A percentile compares a stretch with the other conserved stretches of the same genome.
phyloP scores from a whole-genome alignment of 1,140 invertebrate species.

The Trigoniulus corallinus region DNA sequence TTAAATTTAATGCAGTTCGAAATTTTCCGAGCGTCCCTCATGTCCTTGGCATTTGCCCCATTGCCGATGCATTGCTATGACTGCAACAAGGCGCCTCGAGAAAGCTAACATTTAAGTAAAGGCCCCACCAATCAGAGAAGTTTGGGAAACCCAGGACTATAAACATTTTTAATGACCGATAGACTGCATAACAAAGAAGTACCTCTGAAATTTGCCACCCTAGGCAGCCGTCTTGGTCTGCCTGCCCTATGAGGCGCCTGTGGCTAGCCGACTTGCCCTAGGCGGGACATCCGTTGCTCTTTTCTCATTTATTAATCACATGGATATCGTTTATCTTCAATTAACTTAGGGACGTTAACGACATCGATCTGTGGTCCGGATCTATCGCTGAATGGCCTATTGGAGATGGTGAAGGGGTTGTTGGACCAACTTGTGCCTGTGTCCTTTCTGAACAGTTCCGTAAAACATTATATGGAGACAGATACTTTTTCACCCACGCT shows the following conservation, averaged over 20 bases:
- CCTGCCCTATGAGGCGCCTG: background rate
- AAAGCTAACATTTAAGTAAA: too few relatives aligned
- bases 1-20: too few relatives aligned
- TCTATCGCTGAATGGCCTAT: slow-evolving; percentile 26
- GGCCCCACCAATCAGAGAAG: too few relatives aligned
- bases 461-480: slow-evolving; percentile 21
- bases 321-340: background rate
- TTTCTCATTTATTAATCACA: background rate
- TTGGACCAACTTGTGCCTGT: slow-evolving; percentile 22
- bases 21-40: too few relatives aligned
- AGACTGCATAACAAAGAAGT: background rate
- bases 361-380: slow-evolving; percentile 31
- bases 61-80: too few relatives aligned
- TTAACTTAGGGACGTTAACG: slow-evolving; percentile 18
- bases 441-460: slow-evolving; percentile 22
- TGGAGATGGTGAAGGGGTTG: slow-evolving; percentile 15
- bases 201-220: background rate
- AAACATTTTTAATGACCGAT: background rate
- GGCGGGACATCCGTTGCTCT: too few relatives aligned
- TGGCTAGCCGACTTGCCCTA: background rate
- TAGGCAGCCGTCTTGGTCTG: background rate
- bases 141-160: too few relatives aligned
- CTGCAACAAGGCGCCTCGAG: too few relatives aligned
- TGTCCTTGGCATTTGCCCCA: too few relatives aligned
- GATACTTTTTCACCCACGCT: slow-evolving; percentile 23